Percentiles rank a stretch among this genome's conserved stretches.
phyloP scores from a whole-genome alignment of 2,113 vertebrate species.

The Parus major region DNA sequence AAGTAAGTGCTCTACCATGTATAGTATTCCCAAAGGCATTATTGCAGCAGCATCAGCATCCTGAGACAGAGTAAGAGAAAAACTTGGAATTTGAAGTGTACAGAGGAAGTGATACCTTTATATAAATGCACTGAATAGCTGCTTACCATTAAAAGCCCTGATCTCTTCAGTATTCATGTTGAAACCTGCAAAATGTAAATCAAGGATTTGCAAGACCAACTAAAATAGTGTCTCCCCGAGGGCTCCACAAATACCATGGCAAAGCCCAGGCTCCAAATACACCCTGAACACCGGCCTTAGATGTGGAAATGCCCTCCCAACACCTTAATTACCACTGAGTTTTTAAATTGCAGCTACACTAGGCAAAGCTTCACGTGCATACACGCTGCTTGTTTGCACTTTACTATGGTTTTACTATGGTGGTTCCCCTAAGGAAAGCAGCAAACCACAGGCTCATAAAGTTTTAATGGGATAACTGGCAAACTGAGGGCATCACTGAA shows the following conservation, averaged over 20 bases:
- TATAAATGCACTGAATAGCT: constrained; percentile 64
- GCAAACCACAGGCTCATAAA: neutral
- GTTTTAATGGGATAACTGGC: neutral
- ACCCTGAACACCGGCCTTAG: neutral
- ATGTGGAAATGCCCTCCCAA: neutral
- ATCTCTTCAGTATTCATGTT: constrained; percentile 57
- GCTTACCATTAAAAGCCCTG: constrained; percentile 54
- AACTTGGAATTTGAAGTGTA: constrained; percentile 19
- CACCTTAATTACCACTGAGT: neutral
- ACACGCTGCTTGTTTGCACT: neutral
- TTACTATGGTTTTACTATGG: neutral
- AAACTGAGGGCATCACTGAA: neutral
- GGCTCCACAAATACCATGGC: constrained; percentile 72
- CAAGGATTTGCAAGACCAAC: constrained; percentile 68
- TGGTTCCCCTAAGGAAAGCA: neutral
- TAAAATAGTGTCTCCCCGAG: constrained; percentile 76
- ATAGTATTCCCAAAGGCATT: neutral
- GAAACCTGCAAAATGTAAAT: constrained; percentile 78
- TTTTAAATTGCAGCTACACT: neutral
- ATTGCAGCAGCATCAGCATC: neutral
- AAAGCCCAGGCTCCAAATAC: constrained; percentile 17
- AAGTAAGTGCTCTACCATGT: constrained; percentile 8
- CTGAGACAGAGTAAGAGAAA: neutral
- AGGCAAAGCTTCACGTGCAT: neutral
- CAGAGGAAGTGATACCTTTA: constrained; percentile 34